Evolutionary conservation across 1,140 invertebrate species (phyloP).

Genomic region (Wasmannia auropunctata): DNA sequence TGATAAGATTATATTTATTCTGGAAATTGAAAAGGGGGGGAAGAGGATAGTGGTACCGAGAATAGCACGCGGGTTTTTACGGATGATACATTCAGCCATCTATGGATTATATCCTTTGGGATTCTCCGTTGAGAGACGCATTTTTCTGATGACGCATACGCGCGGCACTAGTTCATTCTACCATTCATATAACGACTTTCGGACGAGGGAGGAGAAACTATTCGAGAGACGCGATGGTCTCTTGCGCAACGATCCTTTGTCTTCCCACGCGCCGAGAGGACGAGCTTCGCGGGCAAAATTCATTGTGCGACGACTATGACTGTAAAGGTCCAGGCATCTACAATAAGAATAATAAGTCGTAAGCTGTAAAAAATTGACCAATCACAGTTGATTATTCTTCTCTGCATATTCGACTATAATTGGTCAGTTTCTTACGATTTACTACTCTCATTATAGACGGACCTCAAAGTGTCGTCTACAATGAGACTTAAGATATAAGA

Average conservation of each 20-base stretch:
- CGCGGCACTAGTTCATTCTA: not conserved
- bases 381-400: no score
- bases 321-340: no score
- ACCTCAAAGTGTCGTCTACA: no score
- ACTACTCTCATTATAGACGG: no score
- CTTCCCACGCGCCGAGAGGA: not conserved
- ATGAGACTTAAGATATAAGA: no score
- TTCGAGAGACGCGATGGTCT: not conserved
- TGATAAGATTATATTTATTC: not conserved
- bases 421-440: no score
- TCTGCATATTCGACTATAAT: no score
- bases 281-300: constrained; percentile 1
- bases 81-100: not conserved
- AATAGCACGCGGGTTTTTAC: not conserved
- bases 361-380: no score
- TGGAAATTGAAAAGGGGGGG: not conserved
- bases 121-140: not conserved
- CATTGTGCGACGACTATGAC: not conserved
- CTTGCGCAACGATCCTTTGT: constrained; percentile 29
- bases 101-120: not conserved
- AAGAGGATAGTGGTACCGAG: not conserved
- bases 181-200: constrained; percentile 1
- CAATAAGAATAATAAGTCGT: no score
- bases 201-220: not conserved
- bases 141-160: not conserved